A percentile compares a stretch with the other conserved stretches of the same genome.
Evolutionary conservation across 2,888 invertebrate genomes (phyloP).

Genomic region (Miltochrista miniata): DNA sequence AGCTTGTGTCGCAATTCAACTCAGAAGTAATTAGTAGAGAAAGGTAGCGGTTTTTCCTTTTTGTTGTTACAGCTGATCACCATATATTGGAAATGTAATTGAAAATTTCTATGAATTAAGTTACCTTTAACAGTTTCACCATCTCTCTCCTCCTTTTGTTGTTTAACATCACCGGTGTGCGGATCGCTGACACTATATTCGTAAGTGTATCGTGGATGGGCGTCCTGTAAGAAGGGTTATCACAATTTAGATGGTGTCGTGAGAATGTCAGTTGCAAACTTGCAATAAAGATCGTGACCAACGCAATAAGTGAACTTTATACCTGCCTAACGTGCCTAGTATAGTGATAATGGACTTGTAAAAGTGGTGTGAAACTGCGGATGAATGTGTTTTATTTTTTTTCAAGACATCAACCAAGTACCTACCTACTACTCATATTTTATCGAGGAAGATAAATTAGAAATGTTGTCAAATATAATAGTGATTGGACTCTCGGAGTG

Average conservation of each 20-base stretch:
- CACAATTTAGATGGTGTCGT: constrained; percentile 48
- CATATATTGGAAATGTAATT: no score
- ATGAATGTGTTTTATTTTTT: no score
- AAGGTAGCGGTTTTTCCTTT: no score
- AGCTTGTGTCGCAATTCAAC: no score
- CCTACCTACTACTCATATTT: no score
- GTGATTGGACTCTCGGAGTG: no score
- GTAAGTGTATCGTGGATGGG: constrained; percentile 87
- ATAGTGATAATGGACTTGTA: background rate
- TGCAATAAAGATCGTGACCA: constrained; percentile 43
- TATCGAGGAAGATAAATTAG: no score
- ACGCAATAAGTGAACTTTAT: constrained; percentile 33
- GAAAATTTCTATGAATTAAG: no score
- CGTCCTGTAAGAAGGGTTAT: constrained; percentile 74
- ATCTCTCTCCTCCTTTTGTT: constrained; percentile 88
- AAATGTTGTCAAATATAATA: no score
- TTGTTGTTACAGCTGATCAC: no score
- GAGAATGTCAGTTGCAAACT: constrained; percentile 49
- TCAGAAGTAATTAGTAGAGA: no score
- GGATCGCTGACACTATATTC: constrained; percentile 90
- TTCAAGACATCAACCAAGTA: no score
- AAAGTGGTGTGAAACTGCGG: background rate
- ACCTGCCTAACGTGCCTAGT: constrained; percentile 23
- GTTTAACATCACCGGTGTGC: constrained; percentile 89
- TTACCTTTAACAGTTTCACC: constrained; percentile 88